A percentile compares a stretch with the other conserved stretches of the same genome.
Conservation (phyloP, 2,113 vertebrate genomes). For the Dipodomys ordii region DNA sequence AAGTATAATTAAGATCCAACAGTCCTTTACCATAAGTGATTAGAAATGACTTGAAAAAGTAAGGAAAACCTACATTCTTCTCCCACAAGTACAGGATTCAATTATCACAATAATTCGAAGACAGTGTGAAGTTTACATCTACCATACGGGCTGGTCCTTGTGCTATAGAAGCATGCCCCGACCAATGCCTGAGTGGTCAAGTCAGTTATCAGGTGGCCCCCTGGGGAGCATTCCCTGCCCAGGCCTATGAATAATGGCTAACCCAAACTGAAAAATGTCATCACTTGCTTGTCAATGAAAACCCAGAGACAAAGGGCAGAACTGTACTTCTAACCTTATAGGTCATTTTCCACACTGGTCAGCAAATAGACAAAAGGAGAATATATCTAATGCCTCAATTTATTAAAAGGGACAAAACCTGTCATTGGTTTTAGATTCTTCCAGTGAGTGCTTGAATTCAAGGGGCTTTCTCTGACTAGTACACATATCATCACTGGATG, state of each 20-base stretch:
- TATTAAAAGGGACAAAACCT: background rate
- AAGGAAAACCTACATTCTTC: background rate
- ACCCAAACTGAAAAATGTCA: too few relatives aligned
- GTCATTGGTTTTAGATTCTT: background rate
- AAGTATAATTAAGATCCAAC: constrained; percentile 12
- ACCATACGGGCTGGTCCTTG: too few relatives aligned
- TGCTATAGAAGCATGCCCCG: too few relatives aligned
- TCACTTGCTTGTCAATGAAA: background rate
- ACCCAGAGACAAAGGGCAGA: background rate
- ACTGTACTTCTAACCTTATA: background rate
- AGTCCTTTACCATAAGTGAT: background rate
- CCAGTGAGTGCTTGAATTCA: rapidly evolving
- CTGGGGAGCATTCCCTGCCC: background rate
- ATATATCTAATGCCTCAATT: background rate
- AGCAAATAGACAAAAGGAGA: background rate
- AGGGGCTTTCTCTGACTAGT: background rate
- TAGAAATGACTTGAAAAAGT: background rate
- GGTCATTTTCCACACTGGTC: background rate
- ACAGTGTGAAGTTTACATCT: background rate
- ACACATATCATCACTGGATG: background rate
- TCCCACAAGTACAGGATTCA: background rate
- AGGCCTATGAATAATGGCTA: background rate
- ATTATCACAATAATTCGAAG: rapidly evolving
- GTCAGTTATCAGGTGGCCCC: background rate
- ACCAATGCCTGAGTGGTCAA: too few relatives aligned